phyloP scores from a whole-genome alignment of 2,113 vertebrate species.

The Cephalopterus ornatus region DNA sequence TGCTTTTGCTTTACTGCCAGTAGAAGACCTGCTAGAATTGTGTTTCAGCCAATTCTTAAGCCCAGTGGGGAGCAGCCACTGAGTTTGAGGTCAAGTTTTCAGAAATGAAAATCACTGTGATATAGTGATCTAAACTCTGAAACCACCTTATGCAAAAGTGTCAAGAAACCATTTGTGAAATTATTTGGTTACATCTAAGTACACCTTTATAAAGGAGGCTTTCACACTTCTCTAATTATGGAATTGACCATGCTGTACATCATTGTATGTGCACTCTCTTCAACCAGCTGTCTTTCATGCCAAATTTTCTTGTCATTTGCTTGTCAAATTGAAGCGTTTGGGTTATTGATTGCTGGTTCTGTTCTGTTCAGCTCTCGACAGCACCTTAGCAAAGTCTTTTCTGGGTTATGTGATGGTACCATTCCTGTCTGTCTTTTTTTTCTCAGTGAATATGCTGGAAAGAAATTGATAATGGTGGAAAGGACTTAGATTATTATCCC shows the following conservation, averaged over 20 bases:
- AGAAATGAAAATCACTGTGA: neutral
- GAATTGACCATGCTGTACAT: neutral
- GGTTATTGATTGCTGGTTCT: neutral
- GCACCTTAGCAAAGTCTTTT: neutral
- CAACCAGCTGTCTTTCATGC: neutral
- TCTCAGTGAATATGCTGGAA: neutral
- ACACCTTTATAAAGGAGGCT: neutral
- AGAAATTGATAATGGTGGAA: neutral
- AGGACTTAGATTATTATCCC: neutral
- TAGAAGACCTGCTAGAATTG: neutral
- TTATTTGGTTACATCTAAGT: neutral
- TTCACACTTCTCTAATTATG: neutral
- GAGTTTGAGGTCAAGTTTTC: conserved; percentile 14
- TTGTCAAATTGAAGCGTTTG: neutral
- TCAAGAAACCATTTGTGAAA: neutral
- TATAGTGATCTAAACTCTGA: neutral
- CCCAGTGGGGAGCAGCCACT: neutral
- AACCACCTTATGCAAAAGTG: neutral
- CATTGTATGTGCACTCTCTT: neutral
- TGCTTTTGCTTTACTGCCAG: neutral
- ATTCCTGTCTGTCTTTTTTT: neutral
- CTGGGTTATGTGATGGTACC: neutral
- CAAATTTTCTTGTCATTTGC: neutral
- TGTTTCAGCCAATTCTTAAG: conserved; percentile 9
- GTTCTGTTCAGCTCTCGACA: neutral